phyloP scores from a whole-genome alignment of 2,888 invertebrate species.

The Mesoligia furuncula region DNA sequence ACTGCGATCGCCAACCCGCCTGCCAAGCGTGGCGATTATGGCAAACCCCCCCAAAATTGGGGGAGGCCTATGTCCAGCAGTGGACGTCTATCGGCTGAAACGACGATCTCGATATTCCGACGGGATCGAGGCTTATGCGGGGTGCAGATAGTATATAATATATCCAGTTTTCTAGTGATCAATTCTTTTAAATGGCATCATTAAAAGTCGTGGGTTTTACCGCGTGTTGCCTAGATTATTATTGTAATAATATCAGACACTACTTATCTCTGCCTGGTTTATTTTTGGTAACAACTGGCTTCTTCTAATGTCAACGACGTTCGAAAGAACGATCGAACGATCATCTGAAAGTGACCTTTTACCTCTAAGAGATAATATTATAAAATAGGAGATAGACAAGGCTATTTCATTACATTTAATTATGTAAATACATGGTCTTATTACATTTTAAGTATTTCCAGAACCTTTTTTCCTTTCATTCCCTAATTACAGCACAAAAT shows the following conservation, averaged over 20 bases:
- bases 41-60: too few relatives aligned
- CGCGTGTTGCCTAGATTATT: constrained; percentile 2
- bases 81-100: too few relatives aligned
- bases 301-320: constrained; percentile 51
- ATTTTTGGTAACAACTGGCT: constrained; percentile 37
- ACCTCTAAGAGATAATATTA: constrained; percentile 22
- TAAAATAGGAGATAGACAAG: background rate
- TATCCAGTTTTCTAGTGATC: constrained; percentile 27
- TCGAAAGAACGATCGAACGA: background rate
- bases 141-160: background rate
- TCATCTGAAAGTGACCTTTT: constrained; percentile 34
- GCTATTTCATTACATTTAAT: background rate
- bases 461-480: background rate
- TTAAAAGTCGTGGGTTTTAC: constrained; percentile 14
- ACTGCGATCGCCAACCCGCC: too few relatives aligned
- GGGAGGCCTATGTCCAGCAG: too few relatives aligned
- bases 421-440: background rate
- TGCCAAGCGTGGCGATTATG: too few relatives aligned
- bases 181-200: constrained; percentile 38
- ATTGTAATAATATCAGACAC: constrained; percentile 18
- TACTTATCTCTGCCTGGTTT: constrained; percentile 4
- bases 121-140: background rate
- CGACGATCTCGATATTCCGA: background rate
- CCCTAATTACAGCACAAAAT: background rate
- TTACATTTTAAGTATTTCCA: background rate